These are phyloP conservation scores for Ligdia adustata DNA, from an alignment of 2,888 invertebrate species.

Conservation along the genomic window DNA sequence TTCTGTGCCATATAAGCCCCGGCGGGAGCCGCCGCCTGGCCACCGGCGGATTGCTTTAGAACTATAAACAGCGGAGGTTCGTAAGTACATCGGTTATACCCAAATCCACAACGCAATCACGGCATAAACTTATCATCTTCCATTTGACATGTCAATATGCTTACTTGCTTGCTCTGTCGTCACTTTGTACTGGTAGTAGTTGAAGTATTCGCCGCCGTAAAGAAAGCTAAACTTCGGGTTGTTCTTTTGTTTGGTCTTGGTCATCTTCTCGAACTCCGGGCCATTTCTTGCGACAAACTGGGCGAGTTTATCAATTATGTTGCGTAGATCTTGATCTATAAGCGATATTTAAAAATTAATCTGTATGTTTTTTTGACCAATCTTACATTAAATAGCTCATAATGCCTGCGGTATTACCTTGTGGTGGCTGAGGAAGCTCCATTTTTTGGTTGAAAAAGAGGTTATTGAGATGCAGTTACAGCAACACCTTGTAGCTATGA, in stretches of 20 bases:
- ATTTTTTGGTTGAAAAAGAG: conserved; percentile 61
- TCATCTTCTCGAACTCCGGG: conserved; percentile 99
- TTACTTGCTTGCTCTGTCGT: conserved; percentile 97
- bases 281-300: conserved; percentile 99
- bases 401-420: conserved; percentile 75
- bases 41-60: conserved; percentile 88
- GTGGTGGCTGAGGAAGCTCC: conserved; percentile 85
- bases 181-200: conserved; percentile 98
- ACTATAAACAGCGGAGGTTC: conserved; percentile 87
- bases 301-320: conserved; percentile 99
- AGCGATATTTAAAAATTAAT: too few species aligned
- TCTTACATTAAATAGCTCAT: too few species aligned
- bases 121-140: conserved; percentile 66
- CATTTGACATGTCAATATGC: conserved; percentile 73
- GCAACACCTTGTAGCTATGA: conserved; percentile 2
- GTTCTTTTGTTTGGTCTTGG: conserved; percentile 98
- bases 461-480: conserved; percentile 49
- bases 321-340: conserved; percentile 96
- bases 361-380: too few species aligned
- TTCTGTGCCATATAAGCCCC: conserved; percentile 83
- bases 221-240: conserved; percentile 99
- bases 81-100: conserved; percentile 72
- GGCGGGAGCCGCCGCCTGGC: conserved; percentile 79
- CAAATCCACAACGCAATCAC: conserved; percentile 60
- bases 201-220: conserved; percentile 97